A percentile compares a stretch with the other conserved stretches of the same genome.
phyloP scores from a whole-genome alignment of 2,888 invertebrate genomes.

The Selenia dentaria region DNA sequence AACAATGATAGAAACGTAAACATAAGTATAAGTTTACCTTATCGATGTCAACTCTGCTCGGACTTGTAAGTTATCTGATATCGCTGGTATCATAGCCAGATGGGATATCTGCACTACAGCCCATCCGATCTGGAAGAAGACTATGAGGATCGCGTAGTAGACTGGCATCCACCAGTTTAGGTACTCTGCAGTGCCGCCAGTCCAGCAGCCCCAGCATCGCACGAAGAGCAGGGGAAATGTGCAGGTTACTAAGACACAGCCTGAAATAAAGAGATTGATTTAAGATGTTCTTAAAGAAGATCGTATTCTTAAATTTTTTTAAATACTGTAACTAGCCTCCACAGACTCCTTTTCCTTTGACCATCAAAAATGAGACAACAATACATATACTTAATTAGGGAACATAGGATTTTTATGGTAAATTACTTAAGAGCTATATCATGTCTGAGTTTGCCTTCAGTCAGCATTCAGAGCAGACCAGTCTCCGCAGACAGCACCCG shows the following conservation, averaged over 20 bases:
- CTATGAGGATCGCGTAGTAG: constrained; percentile 85
- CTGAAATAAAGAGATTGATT: constrained; percentile 58
- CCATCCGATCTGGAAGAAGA: constrained; percentile 96
- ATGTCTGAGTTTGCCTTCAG: too few relatives aligned
- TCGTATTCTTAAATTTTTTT: too few relatives aligned
- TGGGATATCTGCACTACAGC: constrained; percentile 97
- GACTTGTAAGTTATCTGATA: constrained; percentile 88
- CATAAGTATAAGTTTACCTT: too few relatives aligned
- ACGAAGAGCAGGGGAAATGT: constrained; percentile 93
- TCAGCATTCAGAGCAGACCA: too few relatives aligned
- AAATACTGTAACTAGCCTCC: too few relatives aligned
- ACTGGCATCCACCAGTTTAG: constrained; percentile 80
- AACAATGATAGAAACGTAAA: too few relatives aligned
- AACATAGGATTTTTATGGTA: too few relatives aligned
- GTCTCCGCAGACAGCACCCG: too few relatives aligned
- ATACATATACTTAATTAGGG: too few relatives aligned
- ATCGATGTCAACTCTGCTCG: constrained; percentile 92
- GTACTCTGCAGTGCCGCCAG: constrained; percentile 56
- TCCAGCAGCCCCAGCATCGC: constrained; percentile 86
- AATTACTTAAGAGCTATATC: too few relatives aligned
- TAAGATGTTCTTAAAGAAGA: not conserved
- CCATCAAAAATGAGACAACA: too few relatives aligned
- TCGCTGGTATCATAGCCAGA: constrained; percentile 94
- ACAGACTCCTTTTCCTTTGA: too few relatives aligned
- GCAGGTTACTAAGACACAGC: constrained; percentile 86